These are phyloP conservation scores for Zaprionus ornatus DNA, from an alignment of 1,140 invertebrate species.

Conservation along the genomic window DNA sequence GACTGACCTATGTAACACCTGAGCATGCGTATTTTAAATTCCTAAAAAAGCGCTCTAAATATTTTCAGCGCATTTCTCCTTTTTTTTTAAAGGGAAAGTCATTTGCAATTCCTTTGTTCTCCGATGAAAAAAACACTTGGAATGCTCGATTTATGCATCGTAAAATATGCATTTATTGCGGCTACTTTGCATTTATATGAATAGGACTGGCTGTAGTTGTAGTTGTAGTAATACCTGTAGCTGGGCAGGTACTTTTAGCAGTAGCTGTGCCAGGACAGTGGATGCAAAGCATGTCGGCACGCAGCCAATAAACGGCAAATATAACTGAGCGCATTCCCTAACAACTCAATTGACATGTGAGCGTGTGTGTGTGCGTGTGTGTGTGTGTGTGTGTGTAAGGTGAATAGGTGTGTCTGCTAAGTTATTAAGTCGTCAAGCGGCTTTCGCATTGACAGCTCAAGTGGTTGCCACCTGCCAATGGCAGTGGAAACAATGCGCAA, in stretches of 20 bases:
- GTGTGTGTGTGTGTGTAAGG: conserved; percentile 5
- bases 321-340: conserved; percentile 46
- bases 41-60: neutral
- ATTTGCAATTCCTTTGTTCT: conserved; percentile 28
- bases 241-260: neutral
- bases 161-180: conserved; percentile 68
- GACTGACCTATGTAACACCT: neutral
- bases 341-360: conserved; percentile 14
- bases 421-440: conserved; percentile 62
- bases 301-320: conserved; percentile 61
- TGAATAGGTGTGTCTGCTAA: conserved; percentile 38
- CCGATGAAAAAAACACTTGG: conserved; percentile 2
- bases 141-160: conserved; percentile 43
- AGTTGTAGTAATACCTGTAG: conserved; percentile 12
- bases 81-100: conserved; percentile 2
- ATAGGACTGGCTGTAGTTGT: conserved; percentile 41
- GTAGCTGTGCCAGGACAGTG: neutral
- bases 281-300: conserved; percentile 51
- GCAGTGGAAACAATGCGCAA: neutral
- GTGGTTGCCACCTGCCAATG: conserved; percentile 47
- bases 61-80: neutral
- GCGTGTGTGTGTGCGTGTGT: neutral
- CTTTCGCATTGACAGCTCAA: conserved; percentile 53
- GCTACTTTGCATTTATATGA: conserved; percentile 75
- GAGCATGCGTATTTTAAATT: neutral